Evolutionary conservation across 2,113 vertebrate genomes (phyloP), one percentile per base, ranked within the genome.

Genomic region (Sus scrofa): DNA sequence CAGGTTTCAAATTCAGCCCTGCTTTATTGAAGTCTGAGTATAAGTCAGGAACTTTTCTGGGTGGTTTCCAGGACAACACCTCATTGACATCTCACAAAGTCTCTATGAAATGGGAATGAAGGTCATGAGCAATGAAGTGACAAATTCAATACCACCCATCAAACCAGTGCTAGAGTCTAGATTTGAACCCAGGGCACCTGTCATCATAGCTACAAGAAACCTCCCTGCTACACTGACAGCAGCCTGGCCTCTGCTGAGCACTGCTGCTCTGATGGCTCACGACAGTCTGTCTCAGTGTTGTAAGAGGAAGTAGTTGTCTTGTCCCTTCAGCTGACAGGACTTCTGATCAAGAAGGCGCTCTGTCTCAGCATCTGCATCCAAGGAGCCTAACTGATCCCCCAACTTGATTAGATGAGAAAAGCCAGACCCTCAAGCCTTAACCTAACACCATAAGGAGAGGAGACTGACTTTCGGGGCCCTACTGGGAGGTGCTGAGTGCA

Each of bases 211-310:
- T 74, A 0, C 7, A 22, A 22, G 65, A 54, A 39, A 5, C 1
- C 13, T 11, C 11, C 27, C 19, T 0, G 0, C 37, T 30, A 19
- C 12, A 7, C 26, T n/a, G 54, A 11, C 4, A 4, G 71, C 11
- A 68, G 27, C 67, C 63, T 6, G 0, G 67, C 56, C 50, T 68
- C 30, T 20, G 37, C 56, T 19, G 30, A 37, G 4, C 0, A 1
- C n/a, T 2, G 2, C 52, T n/a, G 22, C 52, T 37, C 78, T 34
- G 27, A 2, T 2, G 30, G 19, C n/a, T 22, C n/a, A n/a, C 63
- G 50, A 13, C 4, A 9, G 20, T 27, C 34, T 19, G 30, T 63
- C 54, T 52, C 50, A 24, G 12, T 11, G 2, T 1, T 19, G 6
- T 34, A 22, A 7, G 6, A 37, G 34, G 6, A 85, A 18, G n/a